Percentiles rank a stretch among this genome's conserved stretches.
Evolutionary conservation across 2,113 vertebrate species (phyloP).

Genomic region (Chunga burmeisteri): DNA sequence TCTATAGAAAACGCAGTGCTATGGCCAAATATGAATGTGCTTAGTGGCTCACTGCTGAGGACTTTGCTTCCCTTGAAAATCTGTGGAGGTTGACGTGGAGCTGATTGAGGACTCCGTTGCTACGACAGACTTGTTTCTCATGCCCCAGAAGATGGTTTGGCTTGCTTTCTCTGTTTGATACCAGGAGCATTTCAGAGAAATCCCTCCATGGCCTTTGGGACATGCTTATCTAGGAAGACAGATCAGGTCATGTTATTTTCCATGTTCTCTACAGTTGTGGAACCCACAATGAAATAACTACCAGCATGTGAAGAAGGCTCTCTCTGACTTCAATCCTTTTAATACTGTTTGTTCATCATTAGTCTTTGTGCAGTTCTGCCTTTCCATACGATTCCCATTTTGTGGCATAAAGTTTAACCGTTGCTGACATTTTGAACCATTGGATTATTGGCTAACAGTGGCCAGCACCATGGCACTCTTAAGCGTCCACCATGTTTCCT

Average conservation of each 20-base stretch:
- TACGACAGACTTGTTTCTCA: not conserved
- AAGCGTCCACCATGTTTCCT: not conserved
- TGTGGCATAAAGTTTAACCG: not conserved
- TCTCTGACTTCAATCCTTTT: not conserved
- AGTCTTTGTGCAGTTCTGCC: not conserved
- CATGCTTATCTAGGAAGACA: not conserved
- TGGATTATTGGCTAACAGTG: not conserved
- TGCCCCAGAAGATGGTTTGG: not conserved
- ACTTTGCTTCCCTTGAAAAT: not conserved
- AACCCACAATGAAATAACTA: not conserved
- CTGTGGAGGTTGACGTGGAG: not conserved
- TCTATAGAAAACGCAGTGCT: not conserved
- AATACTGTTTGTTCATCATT: not conserved
- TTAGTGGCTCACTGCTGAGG: not conserved
- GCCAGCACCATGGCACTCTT: fast-evolving
- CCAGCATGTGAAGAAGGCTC: not conserved
- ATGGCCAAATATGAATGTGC: not conserved
- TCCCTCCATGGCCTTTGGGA: not conserved
- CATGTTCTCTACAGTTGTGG: not conserved
- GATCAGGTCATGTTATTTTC: not conserved
- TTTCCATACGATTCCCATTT: not conserved
- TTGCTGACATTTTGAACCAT: not conserved
- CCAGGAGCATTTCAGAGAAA: not conserved
- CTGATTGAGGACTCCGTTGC: not conserved
- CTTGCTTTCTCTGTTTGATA: not conserved